A percentile compares a stretch with the other conserved stretches of the same genome.
These are phyloP conservation scores for Thelaira solivaga DNA, from an alignment of 2,888 invertebrate species.

Conservation along the genomic window DNA sequence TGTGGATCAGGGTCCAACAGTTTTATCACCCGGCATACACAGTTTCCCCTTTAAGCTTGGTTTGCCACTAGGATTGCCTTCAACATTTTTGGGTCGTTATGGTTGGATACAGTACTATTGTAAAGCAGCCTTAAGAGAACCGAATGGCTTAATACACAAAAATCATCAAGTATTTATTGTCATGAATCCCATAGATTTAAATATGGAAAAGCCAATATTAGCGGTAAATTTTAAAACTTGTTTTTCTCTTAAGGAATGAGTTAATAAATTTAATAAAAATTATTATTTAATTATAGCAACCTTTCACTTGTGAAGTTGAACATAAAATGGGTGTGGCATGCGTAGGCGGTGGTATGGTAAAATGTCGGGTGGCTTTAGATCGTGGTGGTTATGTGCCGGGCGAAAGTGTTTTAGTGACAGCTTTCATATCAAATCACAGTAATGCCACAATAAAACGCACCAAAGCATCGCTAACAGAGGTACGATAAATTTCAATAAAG, in stretches of 20 bases:
- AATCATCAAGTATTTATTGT: slow-evolving; percentile 98
- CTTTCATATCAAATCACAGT: slow-evolving; percentile 90
- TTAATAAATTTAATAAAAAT: neutral
- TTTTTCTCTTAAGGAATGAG: neutral
- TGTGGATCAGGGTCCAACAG: slow-evolving; percentile 87
- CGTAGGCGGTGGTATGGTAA: slow-evolving; percentile 90
- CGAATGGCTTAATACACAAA: slow-evolving; percentile 91
- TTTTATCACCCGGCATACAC: slow-evolving; percentile 94
- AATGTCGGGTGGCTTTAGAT: slow-evolving; percentile 90
- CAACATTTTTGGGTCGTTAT: slow-evolving; percentile 94
- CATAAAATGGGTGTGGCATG: slow-evolving; percentile 93
- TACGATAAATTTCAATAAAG: slow-evolving; percentile 54
- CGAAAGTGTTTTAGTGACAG: slow-evolving; percentile 91
- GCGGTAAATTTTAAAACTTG: slow-evolving; percentile 82
- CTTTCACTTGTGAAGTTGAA: slow-evolving; percentile 93
- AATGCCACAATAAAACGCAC: slow-evolving; percentile 90
- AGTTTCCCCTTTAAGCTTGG: slow-evolving; percentile 96
- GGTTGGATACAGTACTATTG: slow-evolving; percentile 98
- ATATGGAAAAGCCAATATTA: slow-evolving; percentile 90
- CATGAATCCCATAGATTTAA: slow-evolving; percentile 96
- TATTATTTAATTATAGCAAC: slow-evolving; percentile 85
- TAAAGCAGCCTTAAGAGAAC: slow-evolving; percentile 91
- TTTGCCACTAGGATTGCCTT: slow-evolving; percentile 91
- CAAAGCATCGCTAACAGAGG: slow-evolving; percentile 87
- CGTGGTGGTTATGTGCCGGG: slow-evolving; percentile 97